Evolutionary conservation across 2,888 invertebrate genomes (phyloP).

Genomic region (Trypoxylon attenuatum): DNA sequence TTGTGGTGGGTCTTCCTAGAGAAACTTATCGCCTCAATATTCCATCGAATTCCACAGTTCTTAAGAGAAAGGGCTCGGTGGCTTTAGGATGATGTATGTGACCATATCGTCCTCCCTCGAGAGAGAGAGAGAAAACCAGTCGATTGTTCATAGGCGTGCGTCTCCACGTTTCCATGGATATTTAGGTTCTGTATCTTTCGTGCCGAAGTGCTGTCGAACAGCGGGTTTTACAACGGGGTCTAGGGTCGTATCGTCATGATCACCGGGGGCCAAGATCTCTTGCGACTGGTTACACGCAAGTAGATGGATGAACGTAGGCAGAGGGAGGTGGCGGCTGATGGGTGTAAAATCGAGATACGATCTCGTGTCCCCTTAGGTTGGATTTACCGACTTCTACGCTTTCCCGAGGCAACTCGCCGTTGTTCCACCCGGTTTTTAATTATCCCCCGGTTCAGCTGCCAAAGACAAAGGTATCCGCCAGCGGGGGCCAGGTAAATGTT

Average conservation of each 20-base stretch:
- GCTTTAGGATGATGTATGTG: conserved; percentile 31
- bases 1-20: conserved; percentile 20
- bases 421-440: conserved; percentile 65
- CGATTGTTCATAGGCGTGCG: conserved; percentile 10
- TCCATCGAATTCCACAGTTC: conserved; percentile 40
- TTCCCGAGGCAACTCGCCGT: conserved; percentile 28
- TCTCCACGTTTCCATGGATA: conserved; percentile 43
- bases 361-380: conserved; percentile 58
- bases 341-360: conserved; percentile 71
- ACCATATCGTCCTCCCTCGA: neutral
- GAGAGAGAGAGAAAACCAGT: neutral
- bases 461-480: conserved; percentile 61
- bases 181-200: conserved; percentile 46
- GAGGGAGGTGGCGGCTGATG: conserved; percentile 67
- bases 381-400: conserved; percentile 54
- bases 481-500: conserved; percentile 49
- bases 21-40: conserved; percentile 20
- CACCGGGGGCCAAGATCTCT: conserved; percentile 25
- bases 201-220: conserved; percentile 51
- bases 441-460: conserved; percentile 53
- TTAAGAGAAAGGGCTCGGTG: conserved; percentile 18
- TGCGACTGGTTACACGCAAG: conserved; percentile 52
- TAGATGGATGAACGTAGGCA: conserved; percentile 57
- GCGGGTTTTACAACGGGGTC: conserved; percentile 45
- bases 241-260: conserved; percentile 41